phyloP scores from a whole-genome alignment of 2,113 vertebrate species.

The Mesoclemmys tuberculata region DNA sequence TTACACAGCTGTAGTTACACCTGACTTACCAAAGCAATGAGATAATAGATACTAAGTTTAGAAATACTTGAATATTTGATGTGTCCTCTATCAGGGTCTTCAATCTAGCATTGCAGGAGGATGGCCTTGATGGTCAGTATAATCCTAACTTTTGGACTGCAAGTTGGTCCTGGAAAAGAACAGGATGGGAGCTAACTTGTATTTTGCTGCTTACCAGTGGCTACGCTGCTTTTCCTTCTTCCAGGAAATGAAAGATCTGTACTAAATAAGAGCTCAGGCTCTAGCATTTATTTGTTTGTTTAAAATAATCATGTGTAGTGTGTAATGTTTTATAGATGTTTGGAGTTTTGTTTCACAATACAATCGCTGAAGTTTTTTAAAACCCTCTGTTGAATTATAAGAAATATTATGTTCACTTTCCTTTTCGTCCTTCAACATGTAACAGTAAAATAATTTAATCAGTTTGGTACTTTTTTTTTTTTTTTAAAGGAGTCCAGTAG shows the following conservation, averaged over 20 bases:
- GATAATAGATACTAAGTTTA: background rate
- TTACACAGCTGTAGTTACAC: background rate
- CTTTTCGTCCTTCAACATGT: background rate
- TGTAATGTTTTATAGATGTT: background rate
- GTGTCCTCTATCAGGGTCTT: background rate
- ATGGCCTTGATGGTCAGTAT: background rate
- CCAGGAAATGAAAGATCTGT: conserved; percentile 19
- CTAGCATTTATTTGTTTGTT: conserved; percentile 25
- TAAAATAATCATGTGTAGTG: background rate
- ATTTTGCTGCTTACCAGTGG: background rate
- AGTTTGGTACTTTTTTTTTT: background rate
- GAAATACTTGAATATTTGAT: conserved; percentile 1
- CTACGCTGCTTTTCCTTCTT: background rate
- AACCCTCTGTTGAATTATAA: background rate
- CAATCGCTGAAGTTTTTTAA: conserved; percentile 7
- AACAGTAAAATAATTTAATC: background rate
- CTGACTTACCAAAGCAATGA: background rate
- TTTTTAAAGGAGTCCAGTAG: conserved; percentile 5
- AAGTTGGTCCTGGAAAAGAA: conserved; percentile 13
- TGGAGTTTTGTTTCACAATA: background rate
- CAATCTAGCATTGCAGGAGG: background rate
- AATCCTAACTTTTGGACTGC: background rate
- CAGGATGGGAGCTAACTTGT: background rate
- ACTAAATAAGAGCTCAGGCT: background rate
- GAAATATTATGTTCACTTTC: background rate